Evolutionary conservation across 2,113 vertebrate genomes (phyloP).

Genomic region (Peucedramus taeniatus): DNA sequence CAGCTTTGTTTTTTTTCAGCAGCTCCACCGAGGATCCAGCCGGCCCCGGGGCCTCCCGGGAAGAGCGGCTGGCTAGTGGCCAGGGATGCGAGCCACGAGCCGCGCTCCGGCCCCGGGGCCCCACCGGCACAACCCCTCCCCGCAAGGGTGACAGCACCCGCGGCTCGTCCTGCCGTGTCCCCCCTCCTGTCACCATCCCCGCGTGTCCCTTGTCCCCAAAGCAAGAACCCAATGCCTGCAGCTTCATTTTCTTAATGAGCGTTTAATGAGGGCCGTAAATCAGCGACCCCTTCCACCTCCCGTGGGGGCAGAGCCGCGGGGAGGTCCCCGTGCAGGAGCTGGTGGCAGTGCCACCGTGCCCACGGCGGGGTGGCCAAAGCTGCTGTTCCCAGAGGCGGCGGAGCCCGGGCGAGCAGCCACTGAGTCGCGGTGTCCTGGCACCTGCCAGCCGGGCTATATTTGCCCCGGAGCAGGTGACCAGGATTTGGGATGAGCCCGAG

Average conservation of each 20-base stretch:
- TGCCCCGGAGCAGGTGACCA: rapidly evolving
- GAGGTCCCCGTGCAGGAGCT: background rate
- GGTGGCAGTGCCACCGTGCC: background rate
- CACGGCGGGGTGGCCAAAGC: background rate
- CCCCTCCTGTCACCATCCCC: background rate
- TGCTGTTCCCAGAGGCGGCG: background rate
- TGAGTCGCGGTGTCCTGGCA: background rate
- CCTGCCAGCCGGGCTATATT: background rate
- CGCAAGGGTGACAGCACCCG: rapidly evolving
- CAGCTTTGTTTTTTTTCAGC: background rate
- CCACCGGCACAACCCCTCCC: background rate
- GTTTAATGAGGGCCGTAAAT: constrained; percentile 2
- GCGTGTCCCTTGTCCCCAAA: background rate
- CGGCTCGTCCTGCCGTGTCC: background rate
- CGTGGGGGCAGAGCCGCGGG: background rate
- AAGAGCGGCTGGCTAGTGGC: background rate
- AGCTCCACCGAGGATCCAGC: background rate
- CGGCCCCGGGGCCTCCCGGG: background rate
- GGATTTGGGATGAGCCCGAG: background rate
- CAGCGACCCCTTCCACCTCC: background rate
- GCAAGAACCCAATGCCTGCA: rapidly evolving
- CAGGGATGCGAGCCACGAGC: background rate
- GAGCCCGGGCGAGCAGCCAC: background rate
- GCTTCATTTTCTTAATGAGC: constrained; percentile 35
- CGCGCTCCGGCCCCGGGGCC: rapidly evolving